Percentiles rank a stretch among this genome's conserved stretches.
Evolutionary conservation across 2,797 vertebrate species (phyloP).

Genomic region (Acanthurus leucopareius): DNA sequence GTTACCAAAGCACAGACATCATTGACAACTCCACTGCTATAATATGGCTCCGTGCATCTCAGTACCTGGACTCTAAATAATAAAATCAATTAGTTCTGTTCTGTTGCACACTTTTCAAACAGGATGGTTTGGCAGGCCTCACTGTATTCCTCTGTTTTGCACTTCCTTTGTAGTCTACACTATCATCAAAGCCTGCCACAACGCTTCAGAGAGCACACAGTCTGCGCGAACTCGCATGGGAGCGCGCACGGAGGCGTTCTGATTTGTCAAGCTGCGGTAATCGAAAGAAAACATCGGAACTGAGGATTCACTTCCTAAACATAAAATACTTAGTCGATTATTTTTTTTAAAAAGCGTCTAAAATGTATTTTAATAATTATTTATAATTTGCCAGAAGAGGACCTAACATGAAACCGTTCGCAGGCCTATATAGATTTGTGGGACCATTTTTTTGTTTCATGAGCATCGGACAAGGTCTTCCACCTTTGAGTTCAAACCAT

Average conservation of each 20-base stretch:
- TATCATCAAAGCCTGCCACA: constrained; percentile 58
- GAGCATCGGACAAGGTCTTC: neutral
- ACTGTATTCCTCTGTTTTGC: neutral
- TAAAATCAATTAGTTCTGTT: neutral
- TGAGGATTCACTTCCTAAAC: neutral
- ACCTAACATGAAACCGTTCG: neutral
- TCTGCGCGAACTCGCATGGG: constrained; percentile 65
- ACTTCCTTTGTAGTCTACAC: constrained; percentile 69
- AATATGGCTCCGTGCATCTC: neutral
- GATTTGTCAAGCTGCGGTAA: constrained; percentile 54
- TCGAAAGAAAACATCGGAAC: constrained; percentile 33
- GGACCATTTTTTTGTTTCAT: neutral
- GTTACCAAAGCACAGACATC: neutral
- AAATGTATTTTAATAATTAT: neutral
- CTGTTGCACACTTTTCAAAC: constrained; percentile 4
- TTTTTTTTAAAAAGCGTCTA: too few species aligned
- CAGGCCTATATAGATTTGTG: too few species aligned
- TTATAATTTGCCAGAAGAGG: too few species aligned
- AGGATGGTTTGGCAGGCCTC: neutral
- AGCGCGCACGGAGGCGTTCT: constrained; percentile 74
- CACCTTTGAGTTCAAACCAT: too few species aligned
- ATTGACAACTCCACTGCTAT: neutral
- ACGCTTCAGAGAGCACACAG: constrained; percentile 41
- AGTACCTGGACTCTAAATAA: neutral
- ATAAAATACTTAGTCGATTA: neutral